These are phyloP conservation scores for Ormyrus pomaceus DNA, from an alignment of 2,888 invertebrate species.

Conservation along the genomic window DNA sequence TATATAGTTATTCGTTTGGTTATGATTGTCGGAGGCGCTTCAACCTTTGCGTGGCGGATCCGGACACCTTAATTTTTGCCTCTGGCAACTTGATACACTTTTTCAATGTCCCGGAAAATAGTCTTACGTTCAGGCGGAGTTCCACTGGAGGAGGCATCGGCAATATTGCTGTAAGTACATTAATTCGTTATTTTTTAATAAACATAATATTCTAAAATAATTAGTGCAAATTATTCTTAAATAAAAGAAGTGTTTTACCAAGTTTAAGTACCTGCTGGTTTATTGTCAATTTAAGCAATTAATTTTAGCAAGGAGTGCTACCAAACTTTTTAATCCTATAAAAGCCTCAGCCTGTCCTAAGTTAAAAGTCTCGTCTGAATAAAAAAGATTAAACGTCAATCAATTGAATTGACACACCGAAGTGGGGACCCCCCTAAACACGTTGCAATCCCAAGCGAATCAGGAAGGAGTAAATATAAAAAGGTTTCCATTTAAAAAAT, in stretches of 20 bases:
- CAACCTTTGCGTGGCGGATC: conserved; percentile 87
- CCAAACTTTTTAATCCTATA: no score
- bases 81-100: conserved; percentile 90
- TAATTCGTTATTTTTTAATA: neutral
- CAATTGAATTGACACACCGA: no score
- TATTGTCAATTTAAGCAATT: neutral
- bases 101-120: conserved; percentile 81
- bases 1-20: conserved; percentile 86
- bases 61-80: conserved; percentile 84
- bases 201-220: neutral
- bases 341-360: no score
- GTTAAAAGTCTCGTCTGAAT: no score
- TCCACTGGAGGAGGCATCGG: conserved; percentile 89
- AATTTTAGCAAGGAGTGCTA: no score
- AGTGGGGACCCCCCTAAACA: no score
- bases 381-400: no score
- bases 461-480: no score
- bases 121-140: conserved; percentile 84
- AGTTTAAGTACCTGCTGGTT: neutral
- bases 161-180: conserved; percentile 82
- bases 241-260: neutral
- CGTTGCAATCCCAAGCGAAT: no score
- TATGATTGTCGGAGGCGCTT: conserved; percentile 89
- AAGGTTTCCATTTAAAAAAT: no score
- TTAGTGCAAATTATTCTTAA: neutral